phyloP scores from a whole-genome alignment of 2,113 vertebrate genomes.

The Tragelaphus scriptus region DNA sequence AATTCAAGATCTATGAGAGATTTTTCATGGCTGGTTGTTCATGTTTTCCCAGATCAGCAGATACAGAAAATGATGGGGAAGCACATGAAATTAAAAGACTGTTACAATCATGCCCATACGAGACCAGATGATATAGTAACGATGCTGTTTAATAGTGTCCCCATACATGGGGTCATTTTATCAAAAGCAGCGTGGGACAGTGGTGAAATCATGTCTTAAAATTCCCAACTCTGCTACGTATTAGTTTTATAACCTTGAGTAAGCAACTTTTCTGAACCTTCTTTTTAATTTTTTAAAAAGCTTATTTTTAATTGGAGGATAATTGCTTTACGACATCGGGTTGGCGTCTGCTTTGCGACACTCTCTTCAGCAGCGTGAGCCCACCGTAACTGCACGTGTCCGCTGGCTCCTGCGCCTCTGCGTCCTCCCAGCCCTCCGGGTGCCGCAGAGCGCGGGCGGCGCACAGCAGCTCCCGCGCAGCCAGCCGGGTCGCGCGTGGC shows the following conservation, averaged over 20 bases:
- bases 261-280: background rate
- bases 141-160: background rate
- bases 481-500: fast-evolving
- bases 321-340: background rate
- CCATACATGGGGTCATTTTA: background rate
- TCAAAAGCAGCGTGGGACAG: background rate
- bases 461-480: fast-evolving
- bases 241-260: background rate
- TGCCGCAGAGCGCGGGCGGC: fast-evolving
- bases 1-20: background rate
- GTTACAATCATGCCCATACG: background rate
- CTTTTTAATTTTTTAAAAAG: background rate
- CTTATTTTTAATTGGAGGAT: background rate
- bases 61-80: background rate
- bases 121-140: background rate
- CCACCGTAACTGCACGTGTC: fast-evolving
- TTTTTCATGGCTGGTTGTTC: background rate
- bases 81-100: background rate
- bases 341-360: too few relatives aligned
- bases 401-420: background rate
- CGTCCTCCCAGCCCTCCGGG: background rate
- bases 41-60: background rate
- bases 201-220: background rate
- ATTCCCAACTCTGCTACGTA: background rate
- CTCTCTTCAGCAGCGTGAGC: background rate